These are phyloP conservation scores for Paramormyrops kingsleyae DNA, from an alignment of 2,113 vertebrate genomes.

Conservation along the genomic window DNA sequence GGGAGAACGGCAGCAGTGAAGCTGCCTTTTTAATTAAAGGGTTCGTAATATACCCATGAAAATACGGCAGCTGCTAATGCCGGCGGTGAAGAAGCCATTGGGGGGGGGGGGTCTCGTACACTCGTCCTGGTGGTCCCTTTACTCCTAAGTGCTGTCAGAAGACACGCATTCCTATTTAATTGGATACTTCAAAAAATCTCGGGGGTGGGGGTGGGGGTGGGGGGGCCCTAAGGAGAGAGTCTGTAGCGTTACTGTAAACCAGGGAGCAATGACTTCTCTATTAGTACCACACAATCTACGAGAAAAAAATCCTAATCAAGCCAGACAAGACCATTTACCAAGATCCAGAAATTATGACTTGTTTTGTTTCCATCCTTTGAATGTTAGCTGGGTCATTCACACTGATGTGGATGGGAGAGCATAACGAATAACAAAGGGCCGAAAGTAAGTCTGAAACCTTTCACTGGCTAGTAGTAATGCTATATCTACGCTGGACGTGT, in stretches of 20 bases:
- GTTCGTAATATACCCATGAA: neutral
- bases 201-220: neutral
- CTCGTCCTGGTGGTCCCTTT: neutral
- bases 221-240: neutral
- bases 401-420: neutral
- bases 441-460: neutral
- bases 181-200: neutral
- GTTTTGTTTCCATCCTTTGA: neutral
- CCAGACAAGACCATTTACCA: neutral
- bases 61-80: neutral
- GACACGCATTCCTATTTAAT: constrained; percentile 3
- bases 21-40: constrained; percentile 5
- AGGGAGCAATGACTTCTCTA: neutral
- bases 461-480: constrained; percentile 28
- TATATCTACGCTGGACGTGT: constrained; percentile 21
- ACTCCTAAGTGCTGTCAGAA: neutral
- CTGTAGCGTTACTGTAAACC: neutral
- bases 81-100: neutral
- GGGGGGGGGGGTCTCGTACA: neutral
- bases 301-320: neutral
- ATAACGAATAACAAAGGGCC: neutral
- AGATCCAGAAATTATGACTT: neutral
- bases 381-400: neutral
- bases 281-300: neutral
- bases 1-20: neutral